phyloP scores from a whole-genome alignment of 2,888 invertebrate species.

The Leptinotarsa juncta region DNA sequence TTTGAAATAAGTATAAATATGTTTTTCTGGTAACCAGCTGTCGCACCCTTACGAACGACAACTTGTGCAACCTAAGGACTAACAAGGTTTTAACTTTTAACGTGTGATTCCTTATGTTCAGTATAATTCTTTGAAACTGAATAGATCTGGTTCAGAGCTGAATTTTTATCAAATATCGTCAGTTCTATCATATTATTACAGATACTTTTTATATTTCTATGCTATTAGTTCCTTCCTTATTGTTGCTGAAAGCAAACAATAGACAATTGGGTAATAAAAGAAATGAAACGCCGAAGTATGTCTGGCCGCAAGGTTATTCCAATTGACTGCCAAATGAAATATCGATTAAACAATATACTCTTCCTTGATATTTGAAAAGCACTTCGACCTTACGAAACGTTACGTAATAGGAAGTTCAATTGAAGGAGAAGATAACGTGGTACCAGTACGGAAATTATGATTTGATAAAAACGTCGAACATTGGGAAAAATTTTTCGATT shows the following conservation, averaged over 20 bases:
- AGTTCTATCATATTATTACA: no score
- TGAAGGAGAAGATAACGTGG: constrained; percentile 17
- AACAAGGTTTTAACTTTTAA: no score
- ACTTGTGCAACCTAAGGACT: no score
- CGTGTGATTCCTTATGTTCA: no score
- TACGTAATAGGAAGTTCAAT: constrained; percentile 19
- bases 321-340: background rate
- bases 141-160: no score
- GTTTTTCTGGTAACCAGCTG: no score
- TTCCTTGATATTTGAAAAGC: constrained; percentile 19
- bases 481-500: background rate
- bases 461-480: background rate
- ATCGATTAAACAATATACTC: constrained; percentile 15
- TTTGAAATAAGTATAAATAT: no score
- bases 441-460: constrained; percentile 1
- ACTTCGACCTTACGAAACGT: constrained; percentile 8
- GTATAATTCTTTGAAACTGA: no score
- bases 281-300: background rate
- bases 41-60: no score
- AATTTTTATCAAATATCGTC: no score
- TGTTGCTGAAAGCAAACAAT: background rate
- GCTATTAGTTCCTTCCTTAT: background rate
- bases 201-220: background rate
- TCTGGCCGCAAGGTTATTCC: constrained; percentile 7
- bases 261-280: background rate